Evolutionary conservation across 2,888 invertebrate species (phyloP).

Genomic region (Zhuqinia jingwanae): DNA sequence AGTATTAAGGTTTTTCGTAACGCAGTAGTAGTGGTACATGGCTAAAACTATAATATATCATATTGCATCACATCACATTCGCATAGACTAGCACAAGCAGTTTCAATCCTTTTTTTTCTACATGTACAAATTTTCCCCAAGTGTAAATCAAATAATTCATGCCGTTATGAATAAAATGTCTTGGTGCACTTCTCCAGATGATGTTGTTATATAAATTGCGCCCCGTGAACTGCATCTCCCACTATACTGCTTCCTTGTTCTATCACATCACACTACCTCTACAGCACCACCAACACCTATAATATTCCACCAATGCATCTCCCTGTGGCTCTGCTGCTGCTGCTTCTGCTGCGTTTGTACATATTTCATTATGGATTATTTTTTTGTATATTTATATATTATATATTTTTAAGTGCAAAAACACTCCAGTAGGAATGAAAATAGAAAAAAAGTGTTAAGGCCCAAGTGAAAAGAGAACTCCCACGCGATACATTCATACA

Average conservation of each 20-base stretch:
- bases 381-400: not conserved
- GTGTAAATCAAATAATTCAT: slow-evolving; percentile 76
- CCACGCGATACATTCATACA: slow-evolving; percentile 32
- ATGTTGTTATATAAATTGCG: slow-evolving; percentile 48
- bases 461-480: slow-evolving; percentile 19
- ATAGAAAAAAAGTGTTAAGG: slow-evolving; percentile 44
- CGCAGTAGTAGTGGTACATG: not conserved
- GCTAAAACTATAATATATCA: not conserved
- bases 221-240: slow-evolving; percentile 44
- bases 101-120: slow-evolving; percentile 35
- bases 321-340: not conserved
- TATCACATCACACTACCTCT: not conserved
- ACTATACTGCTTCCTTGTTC: not conserved
- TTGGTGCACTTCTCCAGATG: slow-evolving; percentile 59
- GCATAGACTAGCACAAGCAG: not conserved
- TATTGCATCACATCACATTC: slow-evolving; percentile 8
- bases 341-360: no score
- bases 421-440: slow-evolving; percentile 6
- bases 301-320: not conserved
- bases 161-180: slow-evolving; percentile 66
- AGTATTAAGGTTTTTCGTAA: not conserved
- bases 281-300: not conserved
- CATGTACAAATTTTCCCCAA: slow-evolving; percentile 50
- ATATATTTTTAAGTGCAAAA: not conserved
- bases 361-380: slow-evolving; percentile 19